Percentiles rank a stretch among this genome's conserved stretches.
Evolutionary conservation across 2,797 vertebrate species (phyloP).

Genomic region (Lemur catta): DNA sequence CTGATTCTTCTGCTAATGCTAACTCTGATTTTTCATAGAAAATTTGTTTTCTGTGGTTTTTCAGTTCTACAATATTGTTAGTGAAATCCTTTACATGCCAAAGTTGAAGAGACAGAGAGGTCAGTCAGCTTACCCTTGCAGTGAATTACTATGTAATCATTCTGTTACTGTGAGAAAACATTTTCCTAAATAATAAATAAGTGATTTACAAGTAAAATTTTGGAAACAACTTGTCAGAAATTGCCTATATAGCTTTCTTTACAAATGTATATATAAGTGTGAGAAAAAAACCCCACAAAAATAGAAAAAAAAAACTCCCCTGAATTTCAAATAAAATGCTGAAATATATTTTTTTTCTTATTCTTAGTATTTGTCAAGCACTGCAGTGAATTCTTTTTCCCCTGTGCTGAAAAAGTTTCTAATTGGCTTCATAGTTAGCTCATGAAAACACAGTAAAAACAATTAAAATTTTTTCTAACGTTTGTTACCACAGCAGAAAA

Average conservation of each 20-base stretch:
- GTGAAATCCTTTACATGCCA: neutral
- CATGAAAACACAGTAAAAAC: conserved; percentile 11
- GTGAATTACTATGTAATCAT: neutral
- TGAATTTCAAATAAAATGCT: neutral
- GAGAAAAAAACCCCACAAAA: neutral
- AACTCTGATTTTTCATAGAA: neutral
- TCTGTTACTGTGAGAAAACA: neutral
- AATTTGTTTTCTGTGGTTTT: neutral
- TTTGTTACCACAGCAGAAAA: neutral
- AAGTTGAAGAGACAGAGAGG: neutral
- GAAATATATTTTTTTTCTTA: neutral
- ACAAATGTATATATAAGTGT: neutral
- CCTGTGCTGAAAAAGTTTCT: neutral
- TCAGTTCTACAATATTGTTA: neutral
- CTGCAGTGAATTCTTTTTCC: neutral
- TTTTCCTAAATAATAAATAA: conserved; percentile 9
- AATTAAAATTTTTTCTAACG: neutral
- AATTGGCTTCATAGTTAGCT: conserved; percentile 19
- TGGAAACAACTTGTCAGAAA: neutral
- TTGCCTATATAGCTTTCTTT: neutral
- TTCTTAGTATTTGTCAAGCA: neutral
- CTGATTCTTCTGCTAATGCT: neutral
- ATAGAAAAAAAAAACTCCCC: neutral
- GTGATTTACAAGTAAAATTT: neutral
- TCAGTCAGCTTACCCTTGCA: neutral